Evolutionary conservation across 1,140 invertebrate genomes (phyloP).

Genomic region (Gonatopus flavifemur): DNA sequence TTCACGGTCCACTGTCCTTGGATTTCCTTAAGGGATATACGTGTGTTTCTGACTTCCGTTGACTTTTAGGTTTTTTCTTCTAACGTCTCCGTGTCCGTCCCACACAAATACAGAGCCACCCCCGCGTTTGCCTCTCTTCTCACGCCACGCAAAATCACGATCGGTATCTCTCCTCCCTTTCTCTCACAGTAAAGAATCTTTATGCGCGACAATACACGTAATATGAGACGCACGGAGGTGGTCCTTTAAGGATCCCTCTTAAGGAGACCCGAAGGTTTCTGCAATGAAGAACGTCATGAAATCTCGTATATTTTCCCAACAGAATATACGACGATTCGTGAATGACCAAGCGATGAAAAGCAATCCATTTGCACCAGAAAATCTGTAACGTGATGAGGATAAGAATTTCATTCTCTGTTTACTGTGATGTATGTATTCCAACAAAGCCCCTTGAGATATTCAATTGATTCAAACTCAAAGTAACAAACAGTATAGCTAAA

Average conservation of each 20-base stretch:
- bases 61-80: not conserved
- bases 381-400: no score
- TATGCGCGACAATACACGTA: conserved; percentile 16
- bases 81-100: no score
- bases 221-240: conserved; percentile 18
- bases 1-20: conserved; percentile 15
- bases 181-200: conserved; percentile 2
- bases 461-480: no score
- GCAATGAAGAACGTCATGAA: not conserved
- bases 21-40: not conserved
- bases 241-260: not conserved
- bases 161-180: no score
- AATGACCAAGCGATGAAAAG: no score
- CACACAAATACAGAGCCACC: no score
- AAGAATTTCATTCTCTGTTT: no score
- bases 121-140: no score
- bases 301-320: not conserved
- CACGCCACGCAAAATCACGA: conserved; percentile 2
- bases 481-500: no score
- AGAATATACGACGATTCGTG: conserved; percentile 4
- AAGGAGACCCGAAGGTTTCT: conserved; percentile 2
- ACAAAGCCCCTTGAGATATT: no score
- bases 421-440: no score
- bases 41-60: not conserved
- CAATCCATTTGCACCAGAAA: no score